phyloP scores from a whole-genome alignment of 2,888 invertebrate genomes.

The Drosophila anceps region DNA sequence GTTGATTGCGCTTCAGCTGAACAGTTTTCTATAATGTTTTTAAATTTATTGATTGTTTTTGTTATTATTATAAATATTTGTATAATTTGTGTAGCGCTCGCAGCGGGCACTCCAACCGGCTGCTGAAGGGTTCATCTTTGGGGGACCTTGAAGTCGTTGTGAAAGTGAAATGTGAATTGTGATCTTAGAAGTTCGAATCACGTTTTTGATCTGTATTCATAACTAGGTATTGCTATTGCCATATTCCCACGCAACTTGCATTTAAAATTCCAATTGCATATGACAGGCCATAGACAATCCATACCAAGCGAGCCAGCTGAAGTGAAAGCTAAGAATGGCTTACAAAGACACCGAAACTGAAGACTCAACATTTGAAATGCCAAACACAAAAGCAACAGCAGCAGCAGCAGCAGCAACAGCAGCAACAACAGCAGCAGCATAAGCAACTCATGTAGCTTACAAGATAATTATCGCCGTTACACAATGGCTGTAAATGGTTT shows the following conservation, averaged over 20 bases:
- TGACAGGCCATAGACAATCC: conserved; percentile 29
- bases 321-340: conserved; percentile 30
- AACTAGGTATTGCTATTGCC: conserved; percentile 29
- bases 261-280: conserved; percentile 64
- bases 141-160: conserved; percentile 14
- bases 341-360: conserved; percentile 13
- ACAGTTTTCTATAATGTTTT: conserved; percentile 67
- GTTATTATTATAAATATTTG: conserved; percentile 67
- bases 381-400: conserved; percentile 34
- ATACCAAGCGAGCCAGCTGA: conserved; percentile 16
- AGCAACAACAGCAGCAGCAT: neutral
- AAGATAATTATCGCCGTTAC: conserved; percentile 54
- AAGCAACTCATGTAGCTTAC: conserved; percentile 26
- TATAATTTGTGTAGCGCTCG: conserved; percentile 41
- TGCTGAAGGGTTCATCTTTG: conserved; percentile 41
- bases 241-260: conserved; percentile 39
- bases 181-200: conserved; percentile 14
- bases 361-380: conserved; percentile 50
- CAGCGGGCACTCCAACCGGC: conserved; percentile 28
- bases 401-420: conserved; percentile 2
- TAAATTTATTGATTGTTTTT: conserved; percentile 69
- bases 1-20: conserved; percentile 68
- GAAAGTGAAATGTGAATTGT: conserved; percentile 48
- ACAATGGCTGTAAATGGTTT: conserved; percentile 66
- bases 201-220: conserved; percentile 35